Percentiles rank a stretch among this genome's conserved stretches.
Conservation (phyloP, 1,140 invertebrate genomes). For the Rhyzopertha dominica region DNA sequence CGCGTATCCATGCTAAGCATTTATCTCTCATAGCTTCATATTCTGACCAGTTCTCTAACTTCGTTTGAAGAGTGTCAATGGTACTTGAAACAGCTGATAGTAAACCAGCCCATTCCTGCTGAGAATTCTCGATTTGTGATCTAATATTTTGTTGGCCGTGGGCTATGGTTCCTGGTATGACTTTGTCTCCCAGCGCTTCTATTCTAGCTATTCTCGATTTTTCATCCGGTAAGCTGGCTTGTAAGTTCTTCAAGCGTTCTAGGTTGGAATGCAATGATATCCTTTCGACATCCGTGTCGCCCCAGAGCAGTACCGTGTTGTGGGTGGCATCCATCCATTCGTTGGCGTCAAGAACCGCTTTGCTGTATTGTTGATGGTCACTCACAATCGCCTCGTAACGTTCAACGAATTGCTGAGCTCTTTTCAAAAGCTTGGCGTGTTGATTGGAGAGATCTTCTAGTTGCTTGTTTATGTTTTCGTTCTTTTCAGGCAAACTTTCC, state of each 20-base stretch:
- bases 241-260: conserved; percentile 82
- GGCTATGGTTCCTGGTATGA: conserved; percentile 81
- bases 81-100: conserved; percentile 69
- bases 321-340: conserved; percentile 90
- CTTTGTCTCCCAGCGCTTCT: conserved; percentile 76
- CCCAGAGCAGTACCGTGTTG: conserved; percentile 80
- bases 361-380: conserved; percentile 88
- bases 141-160: conserved; percentile 80
- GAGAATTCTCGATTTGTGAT: conserved; percentile 78
- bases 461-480: conserved; percentile 58
- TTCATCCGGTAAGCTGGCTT: conserved; percentile 76
- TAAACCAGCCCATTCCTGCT: conserved; percentile 86
- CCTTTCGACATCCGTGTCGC: conserved; percentile 79
- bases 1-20: conserved; percentile 82
- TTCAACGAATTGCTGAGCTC: conserved; percentile 67
- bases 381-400: conserved; percentile 85
- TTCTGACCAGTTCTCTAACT: conserved; percentile 85
- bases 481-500: conserved; percentile 67
- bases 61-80: conserved; percentile 71
- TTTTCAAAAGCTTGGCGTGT: conserved; percentile 60
- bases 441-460: conserved; percentile 56
- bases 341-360: conserved; percentile 79
- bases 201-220: conserved; percentile 77
- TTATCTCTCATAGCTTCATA: conserved; percentile 85
- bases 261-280: conserved; percentile 86